Conservation (phyloP, 2,113 vertebrate genomes). For the Nipponia nippon region DNA sequence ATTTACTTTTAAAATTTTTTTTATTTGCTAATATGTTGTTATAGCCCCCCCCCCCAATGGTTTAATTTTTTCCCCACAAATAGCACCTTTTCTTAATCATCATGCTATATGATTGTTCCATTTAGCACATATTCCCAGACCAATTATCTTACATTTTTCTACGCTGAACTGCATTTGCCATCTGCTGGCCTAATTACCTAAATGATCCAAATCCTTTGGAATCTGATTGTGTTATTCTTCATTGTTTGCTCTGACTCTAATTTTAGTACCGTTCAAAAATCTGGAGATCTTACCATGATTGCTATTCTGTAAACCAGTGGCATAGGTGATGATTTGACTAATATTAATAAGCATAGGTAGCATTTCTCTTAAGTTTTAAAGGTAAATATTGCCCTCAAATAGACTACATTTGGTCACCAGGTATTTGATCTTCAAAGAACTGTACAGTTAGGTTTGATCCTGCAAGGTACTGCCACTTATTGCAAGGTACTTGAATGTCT, state of each 20-base stretch:
- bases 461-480: background rate
- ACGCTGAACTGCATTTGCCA: conserved; percentile 16
- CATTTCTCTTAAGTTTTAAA: background rate
- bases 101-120: background rate
- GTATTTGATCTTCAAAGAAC: background rate
- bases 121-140: background rate
- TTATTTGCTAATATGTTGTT: background rate
- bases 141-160: conserved; percentile 38
- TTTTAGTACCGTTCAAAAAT: conserved; percentile 33
- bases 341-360: background rate
- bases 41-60: no score
- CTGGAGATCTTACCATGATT: background rate
- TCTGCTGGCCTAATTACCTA: conserved; percentile 61
- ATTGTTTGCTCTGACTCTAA: conserved; percentile 42
- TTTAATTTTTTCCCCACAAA: background rate
- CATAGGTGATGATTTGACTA: background rate
- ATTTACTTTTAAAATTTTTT: background rate
- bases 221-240: conserved; percentile 38
- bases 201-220: conserved; percentile 48
- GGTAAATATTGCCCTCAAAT: background rate
- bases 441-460: background rate
- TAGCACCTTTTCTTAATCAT: background rate
- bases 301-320: background rate
- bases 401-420: background rate
- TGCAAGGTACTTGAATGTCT: background rate